These are phyloP conservation scores for Cybosia mesomella DNA, from an alignment of 2,888 invertebrate genomes.

Conservation along the genomic window DNA sequence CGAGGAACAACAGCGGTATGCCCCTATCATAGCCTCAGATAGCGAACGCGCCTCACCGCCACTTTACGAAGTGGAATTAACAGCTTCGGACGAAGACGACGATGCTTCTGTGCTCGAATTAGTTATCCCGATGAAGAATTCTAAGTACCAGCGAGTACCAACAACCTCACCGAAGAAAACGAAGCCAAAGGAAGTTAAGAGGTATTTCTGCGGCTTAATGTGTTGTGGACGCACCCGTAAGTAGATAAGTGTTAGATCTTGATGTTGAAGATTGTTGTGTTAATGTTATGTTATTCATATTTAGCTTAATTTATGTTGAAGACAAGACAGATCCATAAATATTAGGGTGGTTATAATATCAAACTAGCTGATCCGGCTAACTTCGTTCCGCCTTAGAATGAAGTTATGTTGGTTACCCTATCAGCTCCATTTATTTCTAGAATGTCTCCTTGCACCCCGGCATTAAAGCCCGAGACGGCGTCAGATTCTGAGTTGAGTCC, in stretches of 20 bases:
- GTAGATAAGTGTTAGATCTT: slow-evolving; percentile 43
- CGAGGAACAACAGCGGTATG: background rate
- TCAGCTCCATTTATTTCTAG: no score
- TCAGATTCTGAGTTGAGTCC: no score
- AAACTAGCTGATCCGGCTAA: no score
- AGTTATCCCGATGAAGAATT: slow-evolving; percentile 74
- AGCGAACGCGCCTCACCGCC: slow-evolving; percentile 71
- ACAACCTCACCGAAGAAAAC: slow-evolving; percentile 66
- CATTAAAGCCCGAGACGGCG: no score
- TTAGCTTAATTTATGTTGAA: background rate
- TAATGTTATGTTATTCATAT: background rate
- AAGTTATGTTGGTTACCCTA: no score
- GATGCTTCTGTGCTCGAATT: slow-evolving; percentile 77
- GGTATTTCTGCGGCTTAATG: slow-evolving; percentile 56
- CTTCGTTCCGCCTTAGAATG: no score
- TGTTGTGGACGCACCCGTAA: slow-evolving; percentile 64
- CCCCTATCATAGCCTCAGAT: background rate
- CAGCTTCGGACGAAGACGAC: slow-evolving; percentile 81
- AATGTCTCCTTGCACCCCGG: no score
- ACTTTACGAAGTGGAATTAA: slow-evolving; percentile 77
- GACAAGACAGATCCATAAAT: background rate
- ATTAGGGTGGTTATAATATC: background rate
- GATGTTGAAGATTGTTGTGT: slow-evolving; percentile 3
- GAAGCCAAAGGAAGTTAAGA: slow-evolving; percentile 50
- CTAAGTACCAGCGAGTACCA: slow-evolving; percentile 68